Conservation (phyloP, 2,797 vertebrate species). For the Clarias fuscus region DNA sequence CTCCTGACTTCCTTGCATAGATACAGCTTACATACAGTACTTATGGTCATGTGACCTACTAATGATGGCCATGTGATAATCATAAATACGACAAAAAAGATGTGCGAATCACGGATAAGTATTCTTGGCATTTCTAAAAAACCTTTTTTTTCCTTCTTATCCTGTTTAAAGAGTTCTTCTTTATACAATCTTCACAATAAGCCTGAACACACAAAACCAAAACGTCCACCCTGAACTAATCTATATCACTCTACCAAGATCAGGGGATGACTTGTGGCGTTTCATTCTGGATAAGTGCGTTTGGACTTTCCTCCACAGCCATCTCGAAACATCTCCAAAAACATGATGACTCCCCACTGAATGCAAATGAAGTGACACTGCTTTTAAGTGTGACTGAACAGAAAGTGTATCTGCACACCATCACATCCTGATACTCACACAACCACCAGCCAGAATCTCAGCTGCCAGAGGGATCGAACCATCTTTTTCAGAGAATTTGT, state of each 20-base stretch:
- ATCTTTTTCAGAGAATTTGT: constrained; percentile 89
- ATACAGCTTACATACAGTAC: neutral
- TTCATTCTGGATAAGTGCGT: too few species aligned
- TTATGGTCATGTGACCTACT: neutral
- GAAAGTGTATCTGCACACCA: neutral
- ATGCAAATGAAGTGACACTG: neutral
- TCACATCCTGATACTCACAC: constrained; percentile 83
- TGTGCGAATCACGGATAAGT: too few species aligned
- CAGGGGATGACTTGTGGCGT: too few species aligned
- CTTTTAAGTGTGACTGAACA: neutral
- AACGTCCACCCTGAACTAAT: too few species aligned
- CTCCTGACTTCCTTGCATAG: neutral
- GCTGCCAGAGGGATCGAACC: constrained; percentile 83
- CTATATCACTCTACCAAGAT: too few species aligned
- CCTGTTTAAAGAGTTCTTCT: too few species aligned
- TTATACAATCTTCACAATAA: too few species aligned
- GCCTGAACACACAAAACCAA: too few species aligned
- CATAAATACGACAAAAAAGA: too few species aligned
- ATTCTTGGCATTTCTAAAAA: too few species aligned
- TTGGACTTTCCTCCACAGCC: neutral
- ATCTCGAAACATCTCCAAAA: neutral
- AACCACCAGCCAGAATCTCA: constrained; percentile 90
- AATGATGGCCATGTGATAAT: neutral
- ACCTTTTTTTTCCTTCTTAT: too few species aligned
- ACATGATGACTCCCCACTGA: neutral